Evolutionary conservation across 53 echinoderm and acorn worm genomes (phyloP).

Genomic region (Stichopus horrens): DNA sequence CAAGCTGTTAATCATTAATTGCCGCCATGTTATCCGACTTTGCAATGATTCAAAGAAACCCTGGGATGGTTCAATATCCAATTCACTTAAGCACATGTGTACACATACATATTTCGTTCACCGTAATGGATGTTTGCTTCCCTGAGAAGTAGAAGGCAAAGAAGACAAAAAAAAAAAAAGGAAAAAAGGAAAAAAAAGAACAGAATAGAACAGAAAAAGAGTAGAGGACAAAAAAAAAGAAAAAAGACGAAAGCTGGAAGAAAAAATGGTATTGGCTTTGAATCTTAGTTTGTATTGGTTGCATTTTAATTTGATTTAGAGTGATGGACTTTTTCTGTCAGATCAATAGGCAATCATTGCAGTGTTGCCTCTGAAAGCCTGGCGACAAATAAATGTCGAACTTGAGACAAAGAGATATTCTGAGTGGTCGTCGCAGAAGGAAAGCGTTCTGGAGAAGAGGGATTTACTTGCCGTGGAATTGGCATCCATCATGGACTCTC

Average conservation of each 20-base stretch:
- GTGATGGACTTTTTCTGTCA: constrained; percentile 27
- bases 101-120: not conserved
- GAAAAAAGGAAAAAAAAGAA: not conserved
- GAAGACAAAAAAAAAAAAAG: not conserved
- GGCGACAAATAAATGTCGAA: constrained; percentile 26
- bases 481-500: constrained; percentile 18
- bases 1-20: not conserved
- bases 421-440: not conserved
- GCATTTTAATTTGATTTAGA: constrained; percentile 32
- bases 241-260: not conserved
- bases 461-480: not conserved
- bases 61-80: not conserved
- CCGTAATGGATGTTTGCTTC: not conserved
- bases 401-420: constrained; percentile 21
- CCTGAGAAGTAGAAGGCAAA: not conserved
- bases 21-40: not conserved
- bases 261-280: not conserved
- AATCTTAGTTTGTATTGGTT: not conserved
- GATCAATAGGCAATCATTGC: constrained; percentile 18
- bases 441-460: not conserved
- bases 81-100: not conserved
- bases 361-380: not conserved
- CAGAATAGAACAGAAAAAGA: not conserved
- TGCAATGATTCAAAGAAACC: not conserved
- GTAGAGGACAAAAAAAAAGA: not conserved